A percentile compares a stretch with the other conserved stretches of the same genome.
Evolutionary conservation across 2,113 vertebrate species (phyloP).

Genomic region (Lamprologus tigripictilis): DNA sequence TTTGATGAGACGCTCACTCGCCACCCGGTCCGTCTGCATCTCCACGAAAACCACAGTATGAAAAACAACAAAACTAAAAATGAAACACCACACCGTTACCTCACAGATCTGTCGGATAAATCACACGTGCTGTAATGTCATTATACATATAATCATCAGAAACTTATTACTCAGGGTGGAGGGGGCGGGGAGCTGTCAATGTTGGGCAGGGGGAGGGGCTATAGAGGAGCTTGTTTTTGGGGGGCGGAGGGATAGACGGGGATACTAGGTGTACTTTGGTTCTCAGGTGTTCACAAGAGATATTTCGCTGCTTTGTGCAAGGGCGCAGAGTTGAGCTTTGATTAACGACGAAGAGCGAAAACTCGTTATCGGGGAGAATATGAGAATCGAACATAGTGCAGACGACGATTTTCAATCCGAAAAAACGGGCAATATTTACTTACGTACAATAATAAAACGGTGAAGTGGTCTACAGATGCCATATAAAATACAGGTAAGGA

Average conservation of each 20-base stretch:
- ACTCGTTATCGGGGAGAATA: conserved; percentile 35
- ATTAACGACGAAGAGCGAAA: conserved; percentile 10
- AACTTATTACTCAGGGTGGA: conserved; percentile 11
- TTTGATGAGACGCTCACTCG: not conserved
- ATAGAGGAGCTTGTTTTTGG: not conserved
- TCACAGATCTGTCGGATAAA: conserved; percentile 41
- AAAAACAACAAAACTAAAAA: not conserved
- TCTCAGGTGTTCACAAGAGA: conserved; percentile 56
- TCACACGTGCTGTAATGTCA: conserved; percentile 50
- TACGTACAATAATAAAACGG: conserved; percentile 61
- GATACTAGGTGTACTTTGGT: conserved; percentile 62
- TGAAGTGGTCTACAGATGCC: conserved; percentile 74
- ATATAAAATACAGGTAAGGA: conserved; percentile 75
- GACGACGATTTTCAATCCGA: conserved; percentile 55
- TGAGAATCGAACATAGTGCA: conserved; percentile 62
- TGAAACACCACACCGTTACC: not conserved
- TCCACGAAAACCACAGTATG: conserved; percentile 30
- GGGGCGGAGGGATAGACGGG: not conserved
- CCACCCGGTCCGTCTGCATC: conserved; percentile 29
- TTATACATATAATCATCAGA: conserved; percentile 41
- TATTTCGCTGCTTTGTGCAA: conserved; percentile 64
- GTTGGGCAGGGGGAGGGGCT: not conserved
- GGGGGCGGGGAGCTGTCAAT: conserved; percentile 2
- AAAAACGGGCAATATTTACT: conserved; percentile 63
- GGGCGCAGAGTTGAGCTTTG: conserved; percentile 59